Conservation (phyloP, 2,797 vertebrate species). For the Acomys russatus region DNA sequence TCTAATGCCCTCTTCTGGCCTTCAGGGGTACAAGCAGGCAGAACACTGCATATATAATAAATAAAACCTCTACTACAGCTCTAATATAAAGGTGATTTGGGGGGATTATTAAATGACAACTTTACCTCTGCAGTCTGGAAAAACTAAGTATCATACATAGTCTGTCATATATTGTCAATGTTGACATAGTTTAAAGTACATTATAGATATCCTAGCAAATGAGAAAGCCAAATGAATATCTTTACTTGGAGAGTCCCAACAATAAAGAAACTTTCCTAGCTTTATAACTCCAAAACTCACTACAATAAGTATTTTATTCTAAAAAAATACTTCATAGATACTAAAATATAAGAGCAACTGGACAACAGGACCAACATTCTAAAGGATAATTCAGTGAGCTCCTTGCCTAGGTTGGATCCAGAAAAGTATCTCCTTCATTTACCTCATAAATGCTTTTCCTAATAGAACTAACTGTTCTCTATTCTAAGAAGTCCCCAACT, state of each 20-base stretch:
- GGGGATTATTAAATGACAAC: constrained; percentile 40
- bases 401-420: neutral
- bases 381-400: constrained; percentile 17
- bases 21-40: too few species aligned
- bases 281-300: neutral
- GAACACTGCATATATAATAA: too few species aligned
- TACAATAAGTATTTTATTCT: neutral
- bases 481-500: constrained; percentile 2
- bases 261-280: constrained; percentile 6
- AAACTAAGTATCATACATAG: neutral
- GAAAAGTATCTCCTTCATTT: constrained; percentile 41
- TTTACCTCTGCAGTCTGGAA: neutral
- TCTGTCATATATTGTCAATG: neutral
- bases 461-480: constrained; percentile 37
- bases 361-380: neutral
- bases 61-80: neutral
- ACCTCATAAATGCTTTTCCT: constrained; percentile 43
- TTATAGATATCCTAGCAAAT: neutral
- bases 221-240: neutral
- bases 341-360: neutral
- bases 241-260: neutral
- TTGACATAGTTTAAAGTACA: constrained; percentile 40
- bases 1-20: too few species aligned
- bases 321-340: neutral
- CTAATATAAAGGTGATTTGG: neutral